phyloP scores from a whole-genome alignment of 2,113 vertebrate genomes.

The Tragelaphus scriptus region DNA sequence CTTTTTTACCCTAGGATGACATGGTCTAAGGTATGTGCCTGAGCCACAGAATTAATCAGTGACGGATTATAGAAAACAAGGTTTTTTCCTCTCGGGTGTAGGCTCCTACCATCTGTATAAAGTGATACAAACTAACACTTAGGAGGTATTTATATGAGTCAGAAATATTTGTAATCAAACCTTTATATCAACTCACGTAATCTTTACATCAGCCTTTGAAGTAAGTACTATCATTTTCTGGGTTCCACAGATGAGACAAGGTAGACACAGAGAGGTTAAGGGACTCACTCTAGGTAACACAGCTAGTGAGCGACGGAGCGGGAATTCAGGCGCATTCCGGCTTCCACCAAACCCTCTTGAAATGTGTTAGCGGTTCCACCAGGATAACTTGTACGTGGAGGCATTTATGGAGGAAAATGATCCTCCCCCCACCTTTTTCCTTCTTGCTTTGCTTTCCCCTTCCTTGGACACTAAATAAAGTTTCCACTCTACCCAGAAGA shows the following conservation, averaged over 20 bases:
- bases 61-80: neutral
- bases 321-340: accelerated
- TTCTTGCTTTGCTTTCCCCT: neutral
- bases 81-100: neutral
- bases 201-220: neutral
- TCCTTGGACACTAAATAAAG: neutral
- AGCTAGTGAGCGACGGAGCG: neutral
- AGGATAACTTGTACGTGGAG: neutral
- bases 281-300: neutral
- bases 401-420: neutral
- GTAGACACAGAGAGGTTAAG: neutral
- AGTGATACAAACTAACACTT: neutral
- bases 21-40: neutral
- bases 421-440: neutral
- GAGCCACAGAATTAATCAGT: neutral
- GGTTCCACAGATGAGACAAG: neutral
- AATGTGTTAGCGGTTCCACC: neutral
- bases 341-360: neutral
- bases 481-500: neutral
- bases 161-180: neutral
- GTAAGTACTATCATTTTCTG: neutral
- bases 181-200: neutral
- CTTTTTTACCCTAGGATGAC: neutral
- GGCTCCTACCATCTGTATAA: neutral
- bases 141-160: neutral